Percentiles rank a stretch among this genome's conserved stretches.
Evolutionary conservation across 2,113 vertebrate genomes (phyloP).

Genomic region (Archilochus colubris): DNA sequence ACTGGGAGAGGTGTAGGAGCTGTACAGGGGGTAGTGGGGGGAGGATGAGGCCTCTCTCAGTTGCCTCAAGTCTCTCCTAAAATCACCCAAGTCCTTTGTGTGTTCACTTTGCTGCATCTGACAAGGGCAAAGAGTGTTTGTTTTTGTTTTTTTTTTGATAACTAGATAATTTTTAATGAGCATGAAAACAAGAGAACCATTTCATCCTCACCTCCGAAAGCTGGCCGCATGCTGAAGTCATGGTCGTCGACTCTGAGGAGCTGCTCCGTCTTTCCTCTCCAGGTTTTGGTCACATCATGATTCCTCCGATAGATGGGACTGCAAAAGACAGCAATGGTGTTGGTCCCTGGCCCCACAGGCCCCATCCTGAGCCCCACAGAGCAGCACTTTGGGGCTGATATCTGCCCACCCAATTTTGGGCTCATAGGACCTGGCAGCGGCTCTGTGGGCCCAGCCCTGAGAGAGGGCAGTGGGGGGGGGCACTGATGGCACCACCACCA

Average conservation of each 20-base stretch:
- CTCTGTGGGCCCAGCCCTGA: neutral
- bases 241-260: constrained; percentile 90
- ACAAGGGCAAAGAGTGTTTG: neutral
- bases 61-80: neutral
- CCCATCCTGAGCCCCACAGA: no score
- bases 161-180: neutral
- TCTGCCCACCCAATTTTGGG: accelerated
- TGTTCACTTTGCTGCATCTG: neutral
- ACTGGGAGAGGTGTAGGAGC: neutral
- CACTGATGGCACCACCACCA: neutral
- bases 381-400: accelerated
- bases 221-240: constrained; percentile 93
- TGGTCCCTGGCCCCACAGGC: accelerated
- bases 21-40: neutral
- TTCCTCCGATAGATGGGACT: constrained; percentile 86
- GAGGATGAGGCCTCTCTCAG: neutral
- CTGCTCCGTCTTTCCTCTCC: constrained; percentile 81
- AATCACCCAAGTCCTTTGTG: neutral
- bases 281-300: constrained; percentile 84
- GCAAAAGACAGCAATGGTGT: constrained; percentile 34
- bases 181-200: neutral
- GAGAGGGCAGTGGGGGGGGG: accelerated
- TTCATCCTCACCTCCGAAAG: constrained; percentile 88
- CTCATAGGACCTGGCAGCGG: neutral
- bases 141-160: neutral